Percentiles rank a stretch among this genome's conserved stretches.
Evolutionary conservation across 2,888 invertebrate species (phyloP).

Genomic region (Norana najaformis): DNA sequence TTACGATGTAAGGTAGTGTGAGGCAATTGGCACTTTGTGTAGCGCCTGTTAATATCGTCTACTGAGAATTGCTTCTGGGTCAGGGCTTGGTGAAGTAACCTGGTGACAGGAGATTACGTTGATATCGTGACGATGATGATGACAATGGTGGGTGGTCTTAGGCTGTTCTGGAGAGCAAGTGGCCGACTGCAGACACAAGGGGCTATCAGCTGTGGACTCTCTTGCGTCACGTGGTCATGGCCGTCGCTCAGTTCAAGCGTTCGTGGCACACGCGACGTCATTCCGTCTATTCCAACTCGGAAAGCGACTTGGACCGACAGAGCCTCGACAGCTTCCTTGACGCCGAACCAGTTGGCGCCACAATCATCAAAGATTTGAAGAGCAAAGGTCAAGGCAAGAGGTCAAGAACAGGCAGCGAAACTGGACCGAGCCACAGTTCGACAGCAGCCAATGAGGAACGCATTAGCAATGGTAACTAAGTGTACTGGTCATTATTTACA

Average conservation of each 20-base stretch:
- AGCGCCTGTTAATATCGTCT: background rate
- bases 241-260: conserved; percentile 83
- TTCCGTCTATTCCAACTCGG: conserved; percentile 54
- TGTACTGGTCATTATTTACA: too few species aligned
- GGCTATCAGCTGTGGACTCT: conserved; percentile 91
- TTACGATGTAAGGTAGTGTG: too few species aligned
- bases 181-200: conserved; percentile 80
- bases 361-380: conserved; percentile 20
- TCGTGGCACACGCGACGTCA: conserved; percentile 27
- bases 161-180: conserved; percentile 87
- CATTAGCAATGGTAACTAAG: background rate
- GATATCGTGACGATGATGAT: background rate
- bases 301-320: conserved; percentile 58
- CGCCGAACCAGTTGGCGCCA: background rate
- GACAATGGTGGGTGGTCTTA: conserved; percentile 38
- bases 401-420: conserved; percentile 30
- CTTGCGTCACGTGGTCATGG: conserved; percentile 85
- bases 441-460: conserved; percentile 2
- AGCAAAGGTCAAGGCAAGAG: conserved; percentile 20
- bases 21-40: too few species aligned
- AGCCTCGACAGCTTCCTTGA: conserved; percentile 56
- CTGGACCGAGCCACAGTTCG: background rate
- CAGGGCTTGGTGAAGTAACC: background rate
- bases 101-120: background rate
- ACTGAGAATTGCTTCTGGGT: background rate